phyloP scores from a whole-genome alignment of 2,113 vertebrate species.

The Channa maculata region DNA sequence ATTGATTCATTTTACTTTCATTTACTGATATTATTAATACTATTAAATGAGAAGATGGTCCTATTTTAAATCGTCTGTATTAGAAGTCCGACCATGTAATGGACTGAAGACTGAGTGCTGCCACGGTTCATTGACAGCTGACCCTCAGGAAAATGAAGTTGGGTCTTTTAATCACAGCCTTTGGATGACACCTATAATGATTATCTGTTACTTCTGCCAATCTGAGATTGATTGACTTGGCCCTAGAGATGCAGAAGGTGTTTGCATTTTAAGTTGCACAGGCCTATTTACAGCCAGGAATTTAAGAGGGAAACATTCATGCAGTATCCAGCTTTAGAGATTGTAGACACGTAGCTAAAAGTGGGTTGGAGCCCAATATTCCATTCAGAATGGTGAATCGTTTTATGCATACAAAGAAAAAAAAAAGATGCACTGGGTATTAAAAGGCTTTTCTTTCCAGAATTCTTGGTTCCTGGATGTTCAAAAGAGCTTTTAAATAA shows the following conservation, averaged over 20 bases:
- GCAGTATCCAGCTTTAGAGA: constrained; percentile 4
- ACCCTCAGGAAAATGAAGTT: constrained; percentile 74
- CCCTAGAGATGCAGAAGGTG: constrained; percentile 54
- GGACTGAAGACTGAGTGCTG: constrained; percentile 21
- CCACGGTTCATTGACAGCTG: constrained; percentile 59
- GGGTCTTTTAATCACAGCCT: constrained; percentile 71
- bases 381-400: background rate
- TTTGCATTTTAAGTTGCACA: constrained; percentile 47
- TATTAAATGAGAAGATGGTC: background rate
- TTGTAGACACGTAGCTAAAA: constrained; percentile 1
- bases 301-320: constrained; percentile 18
- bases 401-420: background rate
- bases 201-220: constrained; percentile 75
- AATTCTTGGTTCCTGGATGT: too few relatives aligned
- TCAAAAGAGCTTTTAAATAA: too few relatives aligned
- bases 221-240: constrained; percentile 59
- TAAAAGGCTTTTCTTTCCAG: too few relatives aligned
- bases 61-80: background rate
- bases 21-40: background rate
- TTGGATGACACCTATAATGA: constrained; percentile 71
- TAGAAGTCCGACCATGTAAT: background rate
- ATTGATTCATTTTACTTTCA: too few relatives aligned
- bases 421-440: too few relatives aligned
- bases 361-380: background rate
- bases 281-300: constrained; percentile 25